Evolutionary conservation across 2,113 vertebrate genomes (phyloP), one percentile per base, ranked within the genome.

Genomic region (Panurus biarmicus): DNA sequence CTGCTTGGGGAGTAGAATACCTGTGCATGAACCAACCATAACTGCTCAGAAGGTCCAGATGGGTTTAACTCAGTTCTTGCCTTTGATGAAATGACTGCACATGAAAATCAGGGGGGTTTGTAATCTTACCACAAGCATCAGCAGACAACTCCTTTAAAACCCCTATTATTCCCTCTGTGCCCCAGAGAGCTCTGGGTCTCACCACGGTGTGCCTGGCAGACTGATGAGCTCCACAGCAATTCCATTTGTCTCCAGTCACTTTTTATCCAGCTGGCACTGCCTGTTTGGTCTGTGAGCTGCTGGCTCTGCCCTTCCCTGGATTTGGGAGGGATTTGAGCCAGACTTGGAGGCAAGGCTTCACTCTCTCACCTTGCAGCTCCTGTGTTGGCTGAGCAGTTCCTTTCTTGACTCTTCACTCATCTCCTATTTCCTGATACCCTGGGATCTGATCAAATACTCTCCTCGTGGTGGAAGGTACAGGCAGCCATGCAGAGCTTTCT

Each of bases 351-450:
- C 38, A n/a, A n/a, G 8, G 60, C 67, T 81, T 73, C 44, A 4
- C 70, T 73, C 84, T 19, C 2, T 44, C 7, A 10, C 72, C 62
- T 71, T 33, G 31, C 62, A 61, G n/a, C 40, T 60, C n/a, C 77
- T 42, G 47, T 9, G 25, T 10, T 65, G n/a, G 16, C 44, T 9
- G 24, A 70, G 35, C n/a, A 53, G 35, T 2, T 77, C 40, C 36
- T 78, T 77, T 45, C 77, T 28, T 54, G 10, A 24, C 29, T 47
- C 33, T 36, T 33, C 40, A 64, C 26, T 28, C 33, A 19, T 47
- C 57, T 78, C 29, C n/a, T 50, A 0, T 40, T 77, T 82, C 70
- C 42, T n/a, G 14, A 0, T 14, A 7, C 5, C 23, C n/a, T 4
- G 6, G 19, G 36, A 56, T 25, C 56, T 73, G 44, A 36, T 69